Base-by-base conservation (phyloP, 2,797 vertebrate genomes). In the Hippoglossus hippoglossus region DNA sequence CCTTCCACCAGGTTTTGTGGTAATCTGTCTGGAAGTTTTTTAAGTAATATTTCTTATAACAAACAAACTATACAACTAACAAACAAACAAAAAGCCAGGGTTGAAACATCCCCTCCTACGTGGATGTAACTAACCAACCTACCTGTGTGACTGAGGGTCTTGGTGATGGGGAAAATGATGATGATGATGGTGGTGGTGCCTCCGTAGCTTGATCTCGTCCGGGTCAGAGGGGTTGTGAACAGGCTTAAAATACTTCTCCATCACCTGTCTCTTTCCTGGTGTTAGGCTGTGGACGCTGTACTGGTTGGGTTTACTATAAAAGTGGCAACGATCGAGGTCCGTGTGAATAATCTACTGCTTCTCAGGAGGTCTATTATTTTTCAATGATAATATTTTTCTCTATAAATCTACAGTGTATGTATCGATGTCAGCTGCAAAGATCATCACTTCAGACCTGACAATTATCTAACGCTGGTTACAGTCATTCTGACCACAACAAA, bases 211-310 rank as follows among this genome's bases (percentile, higher is more conserved):
- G 21, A 75, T 75, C 59, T 93, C 88, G 4, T 93, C 90, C 15
- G 67, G 61, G 1, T 58, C 53, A 50, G 88, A 85, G 31, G 89
- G 82, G 34, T 76, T 79, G 46, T 85, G 90, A 71, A 95, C 87
- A 3, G 95, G 94, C 24, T 88, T 94, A 61, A 96, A 95, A 76
- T 91, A 94, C 64, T 93, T 95, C 68, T 95, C 94, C 92, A 96
- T 94, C 36, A 90, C 86, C 21, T 83, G 72, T 67, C 75, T 82
- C 50, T 87, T 93, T n/a, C 80, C 87, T 36, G 76, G 75, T 18
- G 71, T 75, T 3, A 92, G 76, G 34, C 69, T 76, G 61, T 49
- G 1, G 11, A 83, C 61, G 61, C 39, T 3, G 44, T 64, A 65
- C 65, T 76, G 57, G 34, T 67, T 44, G 18, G 16, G 31, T 52